Evolutionary conservation across 1,140 invertebrate genomes (phyloP).

Genomic region (Brachionus rubens): DNA sequence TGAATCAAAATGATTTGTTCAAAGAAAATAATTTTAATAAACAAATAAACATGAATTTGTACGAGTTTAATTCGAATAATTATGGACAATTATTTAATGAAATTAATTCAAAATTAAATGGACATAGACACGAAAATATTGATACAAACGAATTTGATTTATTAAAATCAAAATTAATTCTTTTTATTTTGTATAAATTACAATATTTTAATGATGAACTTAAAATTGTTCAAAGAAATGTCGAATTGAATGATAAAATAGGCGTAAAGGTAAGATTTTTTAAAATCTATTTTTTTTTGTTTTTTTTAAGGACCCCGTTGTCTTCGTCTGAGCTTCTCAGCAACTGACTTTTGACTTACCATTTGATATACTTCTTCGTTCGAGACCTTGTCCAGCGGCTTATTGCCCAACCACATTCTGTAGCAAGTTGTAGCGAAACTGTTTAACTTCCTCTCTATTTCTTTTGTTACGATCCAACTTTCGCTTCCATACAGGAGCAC

Average conservation of each 20-base stretch:
- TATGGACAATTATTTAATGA: slow-evolving; percentile 12
- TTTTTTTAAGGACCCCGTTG: too few relatives aligned
- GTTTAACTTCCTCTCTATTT: too few relatives aligned
- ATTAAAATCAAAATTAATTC: not conserved
- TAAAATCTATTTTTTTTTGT: too few relatives aligned
- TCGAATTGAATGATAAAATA: slow-evolving; percentile 25
- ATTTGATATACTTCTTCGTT: too few relatives aligned
- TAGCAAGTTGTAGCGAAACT: too few relatives aligned
- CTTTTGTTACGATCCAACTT: too few relatives aligned
- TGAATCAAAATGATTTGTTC: not conserved
- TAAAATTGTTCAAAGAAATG: slow-evolving; percentile 3
- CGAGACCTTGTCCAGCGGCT: too few relatives aligned
- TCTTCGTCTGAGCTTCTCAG: too few relatives aligned
- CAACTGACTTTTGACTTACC: too few relatives aligned
- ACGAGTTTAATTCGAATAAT: not conserved
- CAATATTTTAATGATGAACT: slow-evolving; percentile 34
- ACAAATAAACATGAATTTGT: slow-evolving; percentile 17
- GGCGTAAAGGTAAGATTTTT: not conserved
- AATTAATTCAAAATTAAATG: not conserved
- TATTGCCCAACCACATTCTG: too few relatives aligned
- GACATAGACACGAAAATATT: not conserved
- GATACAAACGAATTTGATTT: not conserved
- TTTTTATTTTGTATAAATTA: slow-evolving; percentile 14
- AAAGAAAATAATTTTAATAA: not conserved
- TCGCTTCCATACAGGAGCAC: too few relatives aligned